phyloP scores from a whole-genome alignment of 2,888 invertebrate genomes.

The Zygogramma bicolorata region DNA sequence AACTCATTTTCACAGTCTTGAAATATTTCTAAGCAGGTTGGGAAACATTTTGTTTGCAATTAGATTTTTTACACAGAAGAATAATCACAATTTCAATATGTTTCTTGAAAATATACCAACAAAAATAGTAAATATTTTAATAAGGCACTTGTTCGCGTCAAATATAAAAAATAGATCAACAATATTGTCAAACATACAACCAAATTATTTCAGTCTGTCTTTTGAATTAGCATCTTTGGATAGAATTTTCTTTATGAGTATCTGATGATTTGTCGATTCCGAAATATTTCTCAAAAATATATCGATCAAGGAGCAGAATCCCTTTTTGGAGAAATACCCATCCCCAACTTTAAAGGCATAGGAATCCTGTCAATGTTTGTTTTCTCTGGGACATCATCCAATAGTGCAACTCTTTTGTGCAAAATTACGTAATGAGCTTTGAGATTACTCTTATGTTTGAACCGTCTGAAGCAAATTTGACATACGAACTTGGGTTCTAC shows the following conservation, averaged over 20 bases:
- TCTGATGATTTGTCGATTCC: background rate
- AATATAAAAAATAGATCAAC: background rate
- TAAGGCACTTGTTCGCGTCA: background rate
- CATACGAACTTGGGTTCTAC: constrained; percentile 63
- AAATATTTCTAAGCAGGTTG: too few species aligned
- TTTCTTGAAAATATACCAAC: too few species aligned
- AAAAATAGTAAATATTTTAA: background rate
- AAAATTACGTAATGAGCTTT: background rate
- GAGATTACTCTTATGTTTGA: constrained; percentile 33
- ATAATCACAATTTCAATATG: too few species aligned
- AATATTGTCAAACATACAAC: background rate
- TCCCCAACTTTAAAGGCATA: background rate
- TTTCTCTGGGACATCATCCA: background rate
- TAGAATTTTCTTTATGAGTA: background rate
- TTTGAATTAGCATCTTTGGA: background rate
- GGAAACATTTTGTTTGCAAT: too few species aligned
- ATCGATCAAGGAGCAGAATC: background rate
- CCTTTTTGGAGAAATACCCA: background rate
- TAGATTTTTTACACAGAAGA: too few species aligned
- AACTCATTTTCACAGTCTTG: too few species aligned
- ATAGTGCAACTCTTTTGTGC: background rate
- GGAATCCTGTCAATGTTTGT: background rate
- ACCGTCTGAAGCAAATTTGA: constrained; percentile 43
- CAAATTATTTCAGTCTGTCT: background rate
- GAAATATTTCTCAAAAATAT: background rate